Evolutionary conservation across 1,140 invertebrate genomes (phyloP).

Genomic region (Bradysia coprophila): DNA sequence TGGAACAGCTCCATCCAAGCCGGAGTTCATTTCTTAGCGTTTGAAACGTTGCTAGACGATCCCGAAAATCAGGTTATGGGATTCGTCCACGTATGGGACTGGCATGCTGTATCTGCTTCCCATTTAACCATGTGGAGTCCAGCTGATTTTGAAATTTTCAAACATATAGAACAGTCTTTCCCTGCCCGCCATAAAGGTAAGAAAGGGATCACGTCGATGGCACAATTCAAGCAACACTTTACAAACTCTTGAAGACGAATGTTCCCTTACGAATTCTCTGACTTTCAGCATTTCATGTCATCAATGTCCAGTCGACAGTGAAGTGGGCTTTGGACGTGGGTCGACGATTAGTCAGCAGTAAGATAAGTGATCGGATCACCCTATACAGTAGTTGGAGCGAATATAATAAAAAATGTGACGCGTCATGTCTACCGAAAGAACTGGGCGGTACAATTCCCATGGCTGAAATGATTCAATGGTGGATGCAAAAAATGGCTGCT

Average conservation of each 20-base stretch:
- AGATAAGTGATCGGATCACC: conserved; percentile 43
- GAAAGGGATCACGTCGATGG: too few relatives aligned
- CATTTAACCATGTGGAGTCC: conserved; percentile 46
- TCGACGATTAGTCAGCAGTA: conserved; percentile 41
- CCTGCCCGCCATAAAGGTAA: conserved; percentile 58
- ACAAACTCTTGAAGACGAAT: too few relatives aligned
- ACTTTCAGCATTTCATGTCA: conserved; percentile 42
- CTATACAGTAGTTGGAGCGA: conserved; percentile 42
- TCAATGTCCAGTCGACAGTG: conserved; percentile 47
- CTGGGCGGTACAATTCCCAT: conserved; percentile 59
- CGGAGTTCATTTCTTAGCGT: conserved; percentile 42
- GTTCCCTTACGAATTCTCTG: too few relatives aligned
- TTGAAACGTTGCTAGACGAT: conserved; percentile 54
- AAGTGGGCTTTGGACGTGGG: conserved; percentile 55
- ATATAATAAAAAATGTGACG: conserved; percentile 37
- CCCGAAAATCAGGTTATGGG: conserved; percentile 50
- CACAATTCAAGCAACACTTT: too few relatives aligned
- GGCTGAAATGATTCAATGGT: conserved; percentile 53
- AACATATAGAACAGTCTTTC: conserved; percentile 58
- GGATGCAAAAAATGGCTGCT: conserved; percentile 37
- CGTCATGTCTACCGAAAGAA: conserved; percentile 49
- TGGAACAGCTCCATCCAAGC: conserved; percentile 45
- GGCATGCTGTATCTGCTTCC: conserved; percentile 30
- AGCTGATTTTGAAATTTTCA: conserved; percentile 41
- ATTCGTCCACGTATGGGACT: conserved; percentile 45